phyloP scores from a whole-genome alignment of 2,113 vertebrate genomes.

The Steatornis caripensis region DNA sequence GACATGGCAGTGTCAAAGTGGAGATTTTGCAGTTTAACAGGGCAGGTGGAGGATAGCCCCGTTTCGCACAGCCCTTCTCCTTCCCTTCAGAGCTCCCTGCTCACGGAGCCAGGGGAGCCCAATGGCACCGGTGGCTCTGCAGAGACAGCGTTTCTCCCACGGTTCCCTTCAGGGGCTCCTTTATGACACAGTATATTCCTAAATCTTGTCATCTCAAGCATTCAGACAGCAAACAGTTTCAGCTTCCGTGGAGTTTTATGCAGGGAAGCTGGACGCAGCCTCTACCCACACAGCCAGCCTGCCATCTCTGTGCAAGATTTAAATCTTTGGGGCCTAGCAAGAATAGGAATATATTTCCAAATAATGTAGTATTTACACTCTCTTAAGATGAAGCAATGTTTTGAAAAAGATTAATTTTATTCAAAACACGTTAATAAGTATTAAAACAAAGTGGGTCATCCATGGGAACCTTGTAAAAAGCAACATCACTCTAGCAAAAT shows the following conservation, averaged over 20 bases:
- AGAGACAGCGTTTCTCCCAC: neutral
- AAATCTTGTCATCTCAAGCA: neutral
- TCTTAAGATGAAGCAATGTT: neutral
- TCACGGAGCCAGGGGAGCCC: rapidly evolving
- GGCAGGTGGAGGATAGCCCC: neutral
- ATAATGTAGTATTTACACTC: neutral
- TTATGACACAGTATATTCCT: neutral
- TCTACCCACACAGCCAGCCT: neutral
- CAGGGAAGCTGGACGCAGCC: neutral
- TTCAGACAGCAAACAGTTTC: neutral
- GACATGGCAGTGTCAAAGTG: neutral
- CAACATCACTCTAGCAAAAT: neutral
- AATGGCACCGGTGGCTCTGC: neutral
- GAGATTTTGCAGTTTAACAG: neutral
- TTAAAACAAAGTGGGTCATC: neutral
- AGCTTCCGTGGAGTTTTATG: neutral
- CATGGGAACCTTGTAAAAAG: neutral
- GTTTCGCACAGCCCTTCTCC: neutral
- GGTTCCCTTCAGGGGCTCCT: neutral
- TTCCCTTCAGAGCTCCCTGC: neutral
- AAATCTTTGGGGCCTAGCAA: neutral
- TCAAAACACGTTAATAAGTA: neutral
- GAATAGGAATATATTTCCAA: neutral
- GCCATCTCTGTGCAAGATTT: neutral
- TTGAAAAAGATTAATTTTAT: neutral